Evolutionary conservation across 2,888 invertebrate genomes (phyloP).

Genomic region (Drosophila lacicola): DNA sequence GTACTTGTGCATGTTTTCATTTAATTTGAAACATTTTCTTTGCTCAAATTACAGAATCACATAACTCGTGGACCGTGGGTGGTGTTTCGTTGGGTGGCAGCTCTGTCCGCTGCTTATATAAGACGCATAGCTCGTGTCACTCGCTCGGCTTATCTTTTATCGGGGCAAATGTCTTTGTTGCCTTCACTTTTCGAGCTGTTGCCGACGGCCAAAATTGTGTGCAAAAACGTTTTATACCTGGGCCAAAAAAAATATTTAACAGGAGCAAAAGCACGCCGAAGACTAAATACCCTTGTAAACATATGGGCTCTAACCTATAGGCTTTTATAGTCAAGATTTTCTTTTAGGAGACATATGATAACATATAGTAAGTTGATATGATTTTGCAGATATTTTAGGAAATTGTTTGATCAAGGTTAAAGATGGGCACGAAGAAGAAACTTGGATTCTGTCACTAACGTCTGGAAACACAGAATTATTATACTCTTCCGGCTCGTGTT

Average conservation of each 20-base stretch:
- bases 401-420: too few relatives aligned
- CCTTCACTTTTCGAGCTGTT: constrained; percentile 17
- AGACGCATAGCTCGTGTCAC: constrained; percentile 24
- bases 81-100: background rate
- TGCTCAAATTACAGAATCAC: constrained; percentile 69
- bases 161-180: constrained; percentile 45
- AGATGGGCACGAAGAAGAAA: too few relatives aligned
- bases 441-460: too few relatives aligned
- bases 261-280: background rate
- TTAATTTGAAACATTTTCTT: constrained; percentile 80
- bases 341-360: too few relatives aligned
- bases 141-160: constrained; percentile 52
- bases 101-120: constrained; percentile 4
- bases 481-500: too few relatives aligned
- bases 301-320: too few relatives aligned
- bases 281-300: too few relatives aligned
- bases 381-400: too few relatives aligned
- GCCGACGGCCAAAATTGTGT: constrained; percentile 63
- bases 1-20: constrained; percentile 67
- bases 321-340: too few relatives aligned
- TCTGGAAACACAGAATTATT: too few relatives aligned
- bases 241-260: background rate
- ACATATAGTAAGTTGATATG: too few relatives aligned
- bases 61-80: constrained; percentile 6
- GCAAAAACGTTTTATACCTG: constrained; percentile 55